Conservation (phyloP, 2,113 vertebrate genomes). For the Upupa epops region DNA sequence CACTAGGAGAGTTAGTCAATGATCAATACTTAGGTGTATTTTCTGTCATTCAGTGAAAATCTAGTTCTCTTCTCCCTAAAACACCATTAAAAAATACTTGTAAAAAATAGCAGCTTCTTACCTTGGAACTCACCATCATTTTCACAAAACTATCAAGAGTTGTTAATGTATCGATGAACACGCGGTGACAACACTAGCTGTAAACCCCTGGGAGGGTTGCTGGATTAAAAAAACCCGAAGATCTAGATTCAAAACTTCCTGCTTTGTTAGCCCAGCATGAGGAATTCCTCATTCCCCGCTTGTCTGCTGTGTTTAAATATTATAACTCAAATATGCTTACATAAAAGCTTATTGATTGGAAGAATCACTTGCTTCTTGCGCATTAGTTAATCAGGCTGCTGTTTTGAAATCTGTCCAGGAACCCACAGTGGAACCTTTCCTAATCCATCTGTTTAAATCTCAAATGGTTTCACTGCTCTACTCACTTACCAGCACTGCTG, state of each 20-base stretch:
- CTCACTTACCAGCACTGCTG: constrained; percentile 63
- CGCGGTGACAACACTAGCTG: constrained; percentile 12
- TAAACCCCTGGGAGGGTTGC: background rate
- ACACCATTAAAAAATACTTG: background rate
- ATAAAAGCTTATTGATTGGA: constrained; percentile 70
- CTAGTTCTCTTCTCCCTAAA: background rate
- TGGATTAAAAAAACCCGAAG: background rate
- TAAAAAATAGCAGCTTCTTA: background rate
- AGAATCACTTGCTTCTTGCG: constrained; percentile 71
- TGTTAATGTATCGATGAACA: constrained; percentile 24
- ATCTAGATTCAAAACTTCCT: constrained; percentile 35
- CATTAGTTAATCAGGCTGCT: constrained; percentile 73
- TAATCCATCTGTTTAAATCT: constrained; percentile 75
- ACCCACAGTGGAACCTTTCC: constrained; percentile 68
- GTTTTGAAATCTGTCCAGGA: constrained; percentile 73
- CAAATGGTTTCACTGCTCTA: constrained; percentile 69
- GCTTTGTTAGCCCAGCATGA: constrained; percentile 45
- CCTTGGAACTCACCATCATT: background rate
- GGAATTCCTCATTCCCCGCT: constrained; percentile 50
- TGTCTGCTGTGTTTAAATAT: constrained; percentile 63
- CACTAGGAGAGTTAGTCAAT: background rate
- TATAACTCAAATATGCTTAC: constrained; percentile 66
- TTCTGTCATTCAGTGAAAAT: background rate
- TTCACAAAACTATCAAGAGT: background rate
- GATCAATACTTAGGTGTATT: background rate